phyloP scores from a whole-genome alignment of 2,113 vertebrate genomes.

The Trinectes maculatus region DNA sequence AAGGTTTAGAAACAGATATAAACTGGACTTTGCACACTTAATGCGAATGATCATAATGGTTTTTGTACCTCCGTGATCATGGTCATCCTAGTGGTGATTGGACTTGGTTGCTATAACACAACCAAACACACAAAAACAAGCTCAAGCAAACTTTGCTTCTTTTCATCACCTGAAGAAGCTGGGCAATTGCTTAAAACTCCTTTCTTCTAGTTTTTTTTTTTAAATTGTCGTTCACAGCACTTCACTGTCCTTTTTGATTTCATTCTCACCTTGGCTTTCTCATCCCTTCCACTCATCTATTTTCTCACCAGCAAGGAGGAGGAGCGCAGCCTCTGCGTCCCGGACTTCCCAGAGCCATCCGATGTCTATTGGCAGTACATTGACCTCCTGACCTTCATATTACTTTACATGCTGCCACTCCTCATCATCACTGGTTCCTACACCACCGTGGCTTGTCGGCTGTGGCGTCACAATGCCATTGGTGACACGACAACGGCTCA shows the following conservation, averaged over 20 bases:
- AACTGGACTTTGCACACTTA: neutral
- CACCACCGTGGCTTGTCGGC: slow-evolving; percentile 86
- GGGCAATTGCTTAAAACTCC: no score
- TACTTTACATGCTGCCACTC: slow-evolving; percentile 92
- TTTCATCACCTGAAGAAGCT: no score
- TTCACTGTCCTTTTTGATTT: no score
- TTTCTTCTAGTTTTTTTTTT: no score
- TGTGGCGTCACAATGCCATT: slow-evolving; percentile 90
- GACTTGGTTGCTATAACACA: no score
- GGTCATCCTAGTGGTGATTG: no score
- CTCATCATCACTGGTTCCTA: slow-evolving; percentile 91
- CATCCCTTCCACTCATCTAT: neutral
- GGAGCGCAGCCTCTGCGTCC: slow-evolving; percentile 89
- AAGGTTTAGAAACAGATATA: neutral
- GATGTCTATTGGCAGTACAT: slow-evolving; percentile 95
- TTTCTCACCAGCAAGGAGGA: slow-evolving; percentile 81
- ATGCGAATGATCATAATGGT: neutral
- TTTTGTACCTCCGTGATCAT: no score
- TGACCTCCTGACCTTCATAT: slow-evolving; percentile 89
- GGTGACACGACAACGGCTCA: slow-evolving; percentile 91
- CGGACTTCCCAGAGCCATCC: slow-evolving; percentile 92
- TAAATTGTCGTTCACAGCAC: no score
- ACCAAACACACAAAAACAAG: no score
- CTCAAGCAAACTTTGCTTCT: no score
- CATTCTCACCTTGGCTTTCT: neutral